phyloP scores from a whole-genome alignment of 2,113 vertebrate species.

The Pituophis catenifer region DNA sequence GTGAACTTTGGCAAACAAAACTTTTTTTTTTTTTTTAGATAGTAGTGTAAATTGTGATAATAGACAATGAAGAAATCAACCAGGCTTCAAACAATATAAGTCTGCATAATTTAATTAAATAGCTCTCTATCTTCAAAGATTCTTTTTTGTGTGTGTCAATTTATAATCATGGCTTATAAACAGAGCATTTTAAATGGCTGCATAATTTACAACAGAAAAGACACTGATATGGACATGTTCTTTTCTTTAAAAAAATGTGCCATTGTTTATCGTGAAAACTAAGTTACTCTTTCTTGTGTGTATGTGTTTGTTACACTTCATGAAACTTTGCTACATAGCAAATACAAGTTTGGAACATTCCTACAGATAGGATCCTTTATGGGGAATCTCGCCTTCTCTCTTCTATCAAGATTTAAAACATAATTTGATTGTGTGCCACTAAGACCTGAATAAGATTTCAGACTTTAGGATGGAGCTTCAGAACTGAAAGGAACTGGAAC shows the following conservation, averaged over 20 bases:
- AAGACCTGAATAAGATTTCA: background rate
- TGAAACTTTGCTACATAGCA: background rate
- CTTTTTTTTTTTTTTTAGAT: constrained; percentile 12
- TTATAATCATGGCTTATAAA: background rate
- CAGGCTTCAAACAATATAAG: constrained; percentile 27
- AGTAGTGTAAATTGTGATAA: constrained; percentile 30
- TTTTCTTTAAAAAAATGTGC: constrained; percentile 4
- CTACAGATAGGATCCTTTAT: background rate
- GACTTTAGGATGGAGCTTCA: background rate
- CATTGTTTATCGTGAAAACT: background rate
- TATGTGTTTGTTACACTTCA: background rate
- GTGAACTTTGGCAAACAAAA: constrained; percentile 35
- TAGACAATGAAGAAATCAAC: constrained; percentile 5
- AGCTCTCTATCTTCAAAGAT: constrained; percentile 20
- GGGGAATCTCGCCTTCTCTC: background rate
- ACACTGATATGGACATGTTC: background rate
- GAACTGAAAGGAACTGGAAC: background rate
- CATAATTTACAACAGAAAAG: constrained; percentile 8
- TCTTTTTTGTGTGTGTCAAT: background rate
- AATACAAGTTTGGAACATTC: background rate
- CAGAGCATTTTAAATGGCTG: background rate
- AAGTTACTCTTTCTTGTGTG: background rate
- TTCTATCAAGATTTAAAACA: constrained; percentile 8
- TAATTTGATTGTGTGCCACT: background rate
- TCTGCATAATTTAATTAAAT: constrained; percentile 47